phyloP scores from a whole-genome alignment of 2,797 vertebrate species.

The Megaceryle alcyon region DNA sequence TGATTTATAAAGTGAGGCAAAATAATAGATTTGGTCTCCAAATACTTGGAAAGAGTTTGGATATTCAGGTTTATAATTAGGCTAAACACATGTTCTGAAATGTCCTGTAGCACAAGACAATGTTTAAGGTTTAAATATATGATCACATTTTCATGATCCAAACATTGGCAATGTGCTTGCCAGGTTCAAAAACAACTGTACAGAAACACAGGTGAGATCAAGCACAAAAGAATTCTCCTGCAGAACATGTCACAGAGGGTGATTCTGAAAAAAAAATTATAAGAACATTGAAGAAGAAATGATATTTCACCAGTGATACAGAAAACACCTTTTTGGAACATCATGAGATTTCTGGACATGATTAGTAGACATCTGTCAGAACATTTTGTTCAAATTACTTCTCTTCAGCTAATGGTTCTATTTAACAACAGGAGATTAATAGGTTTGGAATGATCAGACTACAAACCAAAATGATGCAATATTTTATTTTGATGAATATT shows the following conservation, averaged over 20 bases:
- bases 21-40: not conserved
- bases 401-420: not conserved
- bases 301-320: not conserved
- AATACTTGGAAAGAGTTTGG: not conserved
- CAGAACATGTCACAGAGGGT: not conserved
- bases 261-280: not conserved
- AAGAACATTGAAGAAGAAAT: not conserved
- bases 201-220: not conserved
- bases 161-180: not conserved
- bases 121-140: not conserved
- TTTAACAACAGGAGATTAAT: slow-evolving; percentile 20
- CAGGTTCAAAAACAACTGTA: not conserved
- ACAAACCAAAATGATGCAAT: slow-evolving; percentile 2
- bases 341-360: not conserved
- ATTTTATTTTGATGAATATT: slow-evolving; percentile 19
- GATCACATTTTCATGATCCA: not conserved
- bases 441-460: slow-evolving; percentile 26
- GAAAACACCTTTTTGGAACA: not conserved
- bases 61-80: not conserved
- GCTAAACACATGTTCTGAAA: not conserved
- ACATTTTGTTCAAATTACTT: slow-evolving; percentile 20
- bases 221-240: not conserved
- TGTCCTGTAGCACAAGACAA: not conserved
- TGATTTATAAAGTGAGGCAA: not conserved
- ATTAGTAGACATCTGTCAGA: slow-evolving; percentile 35